Percentiles rank a stretch among this genome's conserved stretches.
Evolutionary conservation across 1,140 invertebrate genomes (phyloP).

Genomic region (Parapsyche elsis): DNA sequence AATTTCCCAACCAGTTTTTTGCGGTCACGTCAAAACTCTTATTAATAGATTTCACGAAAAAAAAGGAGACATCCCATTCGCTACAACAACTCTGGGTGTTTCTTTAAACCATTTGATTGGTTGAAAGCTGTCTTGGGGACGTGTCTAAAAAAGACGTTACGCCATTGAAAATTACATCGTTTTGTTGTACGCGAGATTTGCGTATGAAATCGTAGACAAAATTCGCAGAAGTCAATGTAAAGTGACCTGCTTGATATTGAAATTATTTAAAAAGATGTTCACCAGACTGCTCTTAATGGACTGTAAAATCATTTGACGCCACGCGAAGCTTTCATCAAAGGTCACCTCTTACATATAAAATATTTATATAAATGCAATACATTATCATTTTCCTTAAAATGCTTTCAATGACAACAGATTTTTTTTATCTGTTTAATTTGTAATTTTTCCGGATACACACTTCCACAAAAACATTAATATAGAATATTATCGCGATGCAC

Average conservation of each 20-base stretch:
- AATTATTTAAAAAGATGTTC: not conserved
- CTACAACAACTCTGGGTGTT: not conserved
- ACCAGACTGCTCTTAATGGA: conserved; percentile 8
- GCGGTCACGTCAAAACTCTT: not conserved
- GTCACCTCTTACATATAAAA: too few relatives aligned
- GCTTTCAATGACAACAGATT: not conserved
- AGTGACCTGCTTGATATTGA: conserved; percentile 9
- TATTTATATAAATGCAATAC: too few relatives aligned
- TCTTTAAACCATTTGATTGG: conserved; percentile 35
- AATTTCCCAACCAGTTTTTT: not conserved
- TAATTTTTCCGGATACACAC: too few relatives aligned
- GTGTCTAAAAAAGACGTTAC: not conserved
- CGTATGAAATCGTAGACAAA: not conserved
- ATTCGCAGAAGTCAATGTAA: not conserved
- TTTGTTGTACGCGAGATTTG: not conserved
- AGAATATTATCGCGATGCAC: too few relatives aligned
- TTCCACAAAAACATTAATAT: too few relatives aligned
- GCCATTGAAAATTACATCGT: not conserved
- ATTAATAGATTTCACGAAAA: conserved; percentile 33
- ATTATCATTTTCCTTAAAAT: too few relatives aligned
- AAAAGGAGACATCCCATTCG: conserved; percentile 25
- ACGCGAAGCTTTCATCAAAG: not conserved
- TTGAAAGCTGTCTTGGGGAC: not conserved
- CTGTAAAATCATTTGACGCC: conserved; percentile 24
- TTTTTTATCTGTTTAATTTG: not conserved